Conservation (phyloP, 2,797 vertebrate species). For the Rhadinocentrus ornatus region DNA sequence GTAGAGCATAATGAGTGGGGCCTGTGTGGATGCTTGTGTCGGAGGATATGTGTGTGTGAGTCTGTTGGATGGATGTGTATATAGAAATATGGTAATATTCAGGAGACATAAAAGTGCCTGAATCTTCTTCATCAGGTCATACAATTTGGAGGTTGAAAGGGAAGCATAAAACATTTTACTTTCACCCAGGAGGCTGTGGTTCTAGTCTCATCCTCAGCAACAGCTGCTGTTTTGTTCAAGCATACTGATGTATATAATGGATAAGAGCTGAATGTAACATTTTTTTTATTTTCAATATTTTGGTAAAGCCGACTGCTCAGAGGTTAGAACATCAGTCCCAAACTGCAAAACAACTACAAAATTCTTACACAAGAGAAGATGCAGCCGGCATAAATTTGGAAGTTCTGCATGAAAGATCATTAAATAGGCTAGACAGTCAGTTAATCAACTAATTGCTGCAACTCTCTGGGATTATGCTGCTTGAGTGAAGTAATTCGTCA, state of each 20-base stretch:
- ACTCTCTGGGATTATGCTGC: not conserved
- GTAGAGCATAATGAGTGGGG: slow-evolving; percentile 71
- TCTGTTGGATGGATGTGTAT: slow-evolving; percentile 15
- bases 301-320: not conserved
- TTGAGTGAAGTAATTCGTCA: not conserved
- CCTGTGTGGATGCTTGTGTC: slow-evolving; percentile 53
- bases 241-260: not conserved
- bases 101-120: not conserved
- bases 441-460: not conserved
- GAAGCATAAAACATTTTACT: not conserved
- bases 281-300: no score
- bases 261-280: no score
- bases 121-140: not conserved
- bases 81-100: not conserved
- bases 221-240: not conserved
- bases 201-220: not conserved
- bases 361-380: not conserved
- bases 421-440: not conserved
- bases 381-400: not conserved
- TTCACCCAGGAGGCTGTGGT: not conserved
- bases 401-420: not conserved
- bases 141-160: not conserved
- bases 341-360: not conserved
- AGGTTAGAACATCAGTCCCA: not conserved
- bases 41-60: slow-evolving; percentile 37